Conservation (phyloP, 2,113 vertebrate genomes). For the Brevimyrus niger region DNA sequence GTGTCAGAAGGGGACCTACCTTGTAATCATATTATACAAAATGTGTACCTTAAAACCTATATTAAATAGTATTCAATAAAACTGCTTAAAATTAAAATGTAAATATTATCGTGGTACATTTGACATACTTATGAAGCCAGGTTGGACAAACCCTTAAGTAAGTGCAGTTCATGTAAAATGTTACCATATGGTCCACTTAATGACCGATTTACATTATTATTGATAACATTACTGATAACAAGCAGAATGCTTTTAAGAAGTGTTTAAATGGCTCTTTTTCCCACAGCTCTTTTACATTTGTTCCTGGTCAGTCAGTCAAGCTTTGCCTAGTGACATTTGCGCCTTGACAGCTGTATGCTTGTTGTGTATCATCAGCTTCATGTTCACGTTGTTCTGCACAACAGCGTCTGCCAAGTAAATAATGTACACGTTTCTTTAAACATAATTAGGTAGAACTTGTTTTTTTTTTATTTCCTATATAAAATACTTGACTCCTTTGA, state of each 20-base stretch:
- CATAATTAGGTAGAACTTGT: background rate
- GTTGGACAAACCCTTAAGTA: background rate
- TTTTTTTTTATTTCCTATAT: background rate
- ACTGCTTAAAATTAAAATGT: background rate
- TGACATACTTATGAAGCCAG: background rate
- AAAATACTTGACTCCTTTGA: conserved; percentile 1
- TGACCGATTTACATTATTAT: background rate
- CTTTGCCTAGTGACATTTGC: background rate
- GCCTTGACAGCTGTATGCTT: background rate
- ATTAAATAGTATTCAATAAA: background rate
- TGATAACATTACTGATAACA: background rate
- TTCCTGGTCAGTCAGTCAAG: background rate
- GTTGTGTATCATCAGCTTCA: background rate
- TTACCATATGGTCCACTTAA: background rate
- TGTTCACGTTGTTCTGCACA: background rate
- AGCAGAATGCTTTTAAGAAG: background rate
- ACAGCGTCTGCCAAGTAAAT: background rate
- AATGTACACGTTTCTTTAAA: background rate
- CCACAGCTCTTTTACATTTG: background rate
- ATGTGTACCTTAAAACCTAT: background rate
- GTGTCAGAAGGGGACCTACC: background rate
- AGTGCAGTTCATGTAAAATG: background rate
- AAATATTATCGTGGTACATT: background rate
- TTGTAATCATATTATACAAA: background rate
- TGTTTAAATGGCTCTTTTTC: background rate